A percentile compares a stretch with the other conserved stretches of the same genome.
Evolutionary conservation across 1,140 invertebrate genomes (phyloP).

Genomic region (Drosophila leontia): DNA sequence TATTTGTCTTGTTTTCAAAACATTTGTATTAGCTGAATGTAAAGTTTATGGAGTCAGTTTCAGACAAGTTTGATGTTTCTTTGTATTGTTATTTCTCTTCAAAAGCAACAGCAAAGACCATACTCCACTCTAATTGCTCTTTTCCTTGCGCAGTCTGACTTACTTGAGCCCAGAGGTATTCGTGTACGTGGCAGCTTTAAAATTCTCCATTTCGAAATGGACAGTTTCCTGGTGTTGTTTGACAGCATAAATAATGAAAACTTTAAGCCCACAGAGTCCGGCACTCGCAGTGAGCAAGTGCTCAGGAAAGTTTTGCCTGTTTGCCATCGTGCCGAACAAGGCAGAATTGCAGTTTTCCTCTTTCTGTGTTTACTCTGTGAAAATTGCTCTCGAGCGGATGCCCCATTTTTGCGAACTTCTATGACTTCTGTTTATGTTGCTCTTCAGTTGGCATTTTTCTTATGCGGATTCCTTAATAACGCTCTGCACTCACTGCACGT

Average conservation of each 20-base stretch:
- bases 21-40: neutral
- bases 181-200: conserved; percentile 12
- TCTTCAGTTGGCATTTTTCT: conserved; percentile 7
- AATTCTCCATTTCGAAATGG: neutral
- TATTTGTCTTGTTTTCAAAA: too few relatives aligned
- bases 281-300: neutral
- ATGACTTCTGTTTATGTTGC: conserved; percentile 16
- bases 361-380: conserved; percentile 12
- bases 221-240: conserved; percentile 4
- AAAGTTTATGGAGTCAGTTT: neutral
- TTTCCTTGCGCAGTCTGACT: neutral
- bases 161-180: conserved; percentile 5
- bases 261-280: conserved; percentile 17
- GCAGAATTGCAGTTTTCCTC: conserved; percentile 14
- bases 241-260: conserved; percentile 17
- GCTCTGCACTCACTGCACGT: conserved; percentile 1
- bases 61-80: too few relatives aligned
- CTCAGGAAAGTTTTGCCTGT: conserved; percentile 8
- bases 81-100: neutral
- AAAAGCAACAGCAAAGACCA: neutral
- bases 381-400: conserved; percentile 17
- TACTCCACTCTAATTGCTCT: neutral
- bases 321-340: neutral
- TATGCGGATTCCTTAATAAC: neutral
- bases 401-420: neutral